A percentile compares a stretch with the other conserved stretches of the same genome.
Conservation (phyloP, 2,113 vertebrate species). For the Megaceryle torquata region DNA sequence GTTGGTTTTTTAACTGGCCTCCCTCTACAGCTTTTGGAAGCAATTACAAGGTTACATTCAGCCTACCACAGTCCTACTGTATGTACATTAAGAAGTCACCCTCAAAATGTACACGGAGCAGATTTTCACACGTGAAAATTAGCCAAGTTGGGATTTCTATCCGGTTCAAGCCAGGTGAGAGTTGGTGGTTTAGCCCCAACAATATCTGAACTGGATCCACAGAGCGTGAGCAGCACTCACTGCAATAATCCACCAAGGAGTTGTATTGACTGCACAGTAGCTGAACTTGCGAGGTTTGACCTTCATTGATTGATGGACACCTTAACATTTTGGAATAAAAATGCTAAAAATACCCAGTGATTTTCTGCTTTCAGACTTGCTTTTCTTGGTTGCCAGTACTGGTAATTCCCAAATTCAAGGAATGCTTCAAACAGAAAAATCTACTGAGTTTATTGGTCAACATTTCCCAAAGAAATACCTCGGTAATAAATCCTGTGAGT, state of each 20-base stretch:
- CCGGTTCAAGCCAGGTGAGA: neutral
- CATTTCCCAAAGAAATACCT: neutral
- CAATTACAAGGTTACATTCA: neutral
- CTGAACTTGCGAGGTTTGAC: neutral
- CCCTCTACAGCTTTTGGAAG: neutral
- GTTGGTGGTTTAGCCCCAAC: neutral
- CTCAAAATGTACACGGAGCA: neutral
- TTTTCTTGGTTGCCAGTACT: neutral
- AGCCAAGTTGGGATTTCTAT: neutral
- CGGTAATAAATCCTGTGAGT: neutral
- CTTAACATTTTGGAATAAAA: neutral
- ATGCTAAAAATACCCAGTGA: neutral
- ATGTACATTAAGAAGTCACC: neutral
- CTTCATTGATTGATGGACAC: neutral
- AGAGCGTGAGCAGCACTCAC: neutral
- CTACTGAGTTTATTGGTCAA: neutral
- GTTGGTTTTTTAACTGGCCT: neutral
- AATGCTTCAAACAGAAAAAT: neutral
- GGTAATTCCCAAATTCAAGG: neutral
- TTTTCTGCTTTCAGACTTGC: neutral
- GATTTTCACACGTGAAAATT: neutral
- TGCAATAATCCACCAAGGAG: neutral
- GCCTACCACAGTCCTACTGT: neutral
- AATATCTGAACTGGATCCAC: neutral
- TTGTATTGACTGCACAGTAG: accelerated